A percentile compares a stretch with the other conserved stretches of the same genome.
Conservation (phyloP, 2,888 invertebrate genomes). For the Acanthosepion lycidas region DNA sequence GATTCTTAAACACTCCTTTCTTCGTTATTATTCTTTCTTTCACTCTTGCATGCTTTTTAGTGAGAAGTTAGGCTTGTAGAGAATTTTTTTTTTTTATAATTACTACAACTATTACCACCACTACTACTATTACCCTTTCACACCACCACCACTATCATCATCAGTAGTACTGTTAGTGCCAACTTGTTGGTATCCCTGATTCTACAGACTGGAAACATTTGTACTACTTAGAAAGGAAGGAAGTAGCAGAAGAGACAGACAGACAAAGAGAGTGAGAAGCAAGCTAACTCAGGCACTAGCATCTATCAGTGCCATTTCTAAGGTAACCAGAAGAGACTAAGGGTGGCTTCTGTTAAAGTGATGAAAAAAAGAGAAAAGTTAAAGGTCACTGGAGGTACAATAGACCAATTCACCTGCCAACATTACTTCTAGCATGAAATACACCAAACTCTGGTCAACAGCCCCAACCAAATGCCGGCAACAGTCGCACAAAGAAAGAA, state of each 20-base stretch:
- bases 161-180: not conserved
- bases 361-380: not conserved
- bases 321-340: not conserved
- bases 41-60: not conserved
- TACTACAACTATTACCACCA: not conserved
- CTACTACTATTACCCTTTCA: not conserved
- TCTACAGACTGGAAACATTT: conserved; percentile 8
- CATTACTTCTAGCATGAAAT: not conserved
- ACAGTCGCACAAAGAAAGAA: not conserved
- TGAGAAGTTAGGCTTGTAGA: not conserved
- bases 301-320: not conserved
- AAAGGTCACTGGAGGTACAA: conserved; percentile 15
- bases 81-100: not conserved
- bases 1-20: not conserved
- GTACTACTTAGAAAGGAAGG: not conserved
- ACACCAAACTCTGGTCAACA: not conserved
- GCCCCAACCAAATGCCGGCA: not conserved
- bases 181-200: conserved; percentile 33
- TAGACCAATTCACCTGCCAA: conserved; percentile 33
- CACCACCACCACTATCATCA: not conserved
- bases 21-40: not conserved
- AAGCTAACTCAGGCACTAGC: not conserved
- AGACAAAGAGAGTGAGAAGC: not conserved
- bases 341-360: not conserved
- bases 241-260: conserved; percentile 35